Base-by-base conservation (phyloP, 2,797 vertebrate genomes). In the Chelon auratus region DNA sequence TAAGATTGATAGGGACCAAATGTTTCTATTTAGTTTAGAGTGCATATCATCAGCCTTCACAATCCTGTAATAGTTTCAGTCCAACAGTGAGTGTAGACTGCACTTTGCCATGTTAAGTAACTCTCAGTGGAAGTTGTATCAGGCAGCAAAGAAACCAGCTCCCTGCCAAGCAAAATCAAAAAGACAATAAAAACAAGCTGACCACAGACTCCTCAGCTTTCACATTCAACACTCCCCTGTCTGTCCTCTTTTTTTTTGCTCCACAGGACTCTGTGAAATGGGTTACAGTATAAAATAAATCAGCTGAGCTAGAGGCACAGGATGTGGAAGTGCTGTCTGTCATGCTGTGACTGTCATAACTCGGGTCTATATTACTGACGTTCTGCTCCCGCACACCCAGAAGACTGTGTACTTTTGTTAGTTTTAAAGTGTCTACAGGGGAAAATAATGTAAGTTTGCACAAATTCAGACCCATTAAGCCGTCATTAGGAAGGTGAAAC, bases 121-220 rank as follows among this genome's bases (percentile, higher is more conserved):
- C 66, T 39, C 64, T 26, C 53, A 60, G 56, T 12, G 45, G 24
- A 63, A 10, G 55, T 47, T 11, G 42, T 54, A 56, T 69, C 47
- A 20, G 55, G 39, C 48, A 9, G 37, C 1, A 66, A 75, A 75
- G 78, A 53, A 62, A 48, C 70, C 24, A 71, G 56, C 5, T 76
- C 3, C 43, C 76, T 13, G 69, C 82, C 78, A 54, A 43, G 79
- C 68, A 18, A 72, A 78, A 79, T 76, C 68, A 37, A 45, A 82
- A 70, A 81, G 69, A 84, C 79, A 75, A 75, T 82, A 75, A 83
- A 84, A 88, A 75, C 78, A 79, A 67, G 20, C 78, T 0, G 58
- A 76, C 78, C 83, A 15, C 82, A 76, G 85, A 65, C 70, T 79
- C 48, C 75, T 80, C 78, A 15, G 68, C 71, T 73, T 80, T 73